Base-by-base conservation (phyloP, 2,797 vertebrate genomes). In the Melanotaenia nigrans region DNA sequence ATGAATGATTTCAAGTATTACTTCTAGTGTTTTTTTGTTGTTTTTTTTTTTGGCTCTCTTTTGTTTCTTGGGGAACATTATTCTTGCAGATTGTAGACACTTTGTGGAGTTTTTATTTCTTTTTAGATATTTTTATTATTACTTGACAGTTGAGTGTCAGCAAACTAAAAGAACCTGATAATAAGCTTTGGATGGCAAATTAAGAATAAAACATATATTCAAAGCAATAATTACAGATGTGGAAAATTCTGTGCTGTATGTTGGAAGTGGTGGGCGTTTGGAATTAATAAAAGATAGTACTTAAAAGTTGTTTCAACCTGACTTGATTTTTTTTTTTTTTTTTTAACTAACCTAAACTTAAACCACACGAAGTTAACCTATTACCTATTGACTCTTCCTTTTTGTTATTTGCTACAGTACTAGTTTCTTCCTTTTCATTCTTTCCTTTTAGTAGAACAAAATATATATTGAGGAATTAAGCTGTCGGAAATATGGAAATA, bases 271-370 rank as follows among this genome's bases (percentile, higher is more conserved):
- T 65, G 75, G 71, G 69, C 81, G 71, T 82, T 69, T 75, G 65
- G 60, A 83, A 87, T 88, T 80, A 90, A 88, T 87, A 88, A 91
- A 54, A 91, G 84, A 71, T 71, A 77, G 60, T 69, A 88, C 80
- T 90, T 87, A 81, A 89, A 87, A 62, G 32, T 81, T 70, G 62
- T 68, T 75, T 69, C 55, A 65, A 4, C 0, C 30, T 5, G 68
- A 78, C 40, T 81, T 70, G 25, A 54, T 25, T 25, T 25, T 35
- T 35, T 35, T n/a, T n/a, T n/a, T n/a, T n/a, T n/a, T n/a, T n/a
- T n/a, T n/a, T n/a, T n/a, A n/a, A n/a, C n/a, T n/a, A n/a, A n/a
- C n/a, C n/a, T n/a, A n/a, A n/a, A 25, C 51, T 53, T 53, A 2
- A 24, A 10, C 22, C 38, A 4, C 10, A 24, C 10, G 22, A 24